phyloP scores from a whole-genome alignment of 2,797 vertebrate genomes.

The Buphagus erythrorhynchus region DNA sequence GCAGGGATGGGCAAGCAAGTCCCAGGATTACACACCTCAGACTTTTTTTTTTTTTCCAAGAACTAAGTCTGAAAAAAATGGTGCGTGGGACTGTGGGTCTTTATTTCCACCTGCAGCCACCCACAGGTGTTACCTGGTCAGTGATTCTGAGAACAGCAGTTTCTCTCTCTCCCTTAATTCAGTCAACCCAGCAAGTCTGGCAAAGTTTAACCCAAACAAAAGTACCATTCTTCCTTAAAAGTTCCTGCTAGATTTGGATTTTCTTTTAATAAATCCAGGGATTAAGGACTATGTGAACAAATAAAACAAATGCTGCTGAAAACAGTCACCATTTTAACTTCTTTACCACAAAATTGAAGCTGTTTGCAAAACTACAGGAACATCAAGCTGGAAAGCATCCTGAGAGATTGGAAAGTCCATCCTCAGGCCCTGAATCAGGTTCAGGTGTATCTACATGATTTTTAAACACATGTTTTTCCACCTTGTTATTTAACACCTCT shows the following conservation, averaged over 20 bases:
- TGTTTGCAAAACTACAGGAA: neutral
- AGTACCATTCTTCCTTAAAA: neutral
- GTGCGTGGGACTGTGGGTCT: neutral
- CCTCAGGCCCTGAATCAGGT: neutral
- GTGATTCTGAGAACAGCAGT: neutral
- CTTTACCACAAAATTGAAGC: neutral
- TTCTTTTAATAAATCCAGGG: neutral
- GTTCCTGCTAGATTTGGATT: neutral
- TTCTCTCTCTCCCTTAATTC: neutral
- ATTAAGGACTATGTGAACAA: neutral
- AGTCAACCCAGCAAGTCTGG: neutral
- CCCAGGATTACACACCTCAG: neutral
- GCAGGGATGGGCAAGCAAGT: neutral
- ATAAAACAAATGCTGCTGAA: neutral
- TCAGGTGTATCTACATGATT: neutral
- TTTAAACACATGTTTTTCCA: neutral
- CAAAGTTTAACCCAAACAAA: neutral
- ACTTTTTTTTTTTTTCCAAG: neutral
- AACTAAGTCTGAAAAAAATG: fast-evolving
- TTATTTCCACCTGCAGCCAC: neutral
- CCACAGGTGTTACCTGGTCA: neutral
- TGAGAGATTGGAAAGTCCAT: neutral
- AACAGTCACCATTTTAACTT: neutral
- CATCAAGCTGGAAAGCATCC: neutral
- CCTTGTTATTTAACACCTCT: neutral